Evolutionary conservation across 30 jellyfish, hydroid and myxozoan genomes (phyloP), one percentile per base, ranked within the genome.

Genomic region (Hydractinia symbiolongicarpus): DNA sequence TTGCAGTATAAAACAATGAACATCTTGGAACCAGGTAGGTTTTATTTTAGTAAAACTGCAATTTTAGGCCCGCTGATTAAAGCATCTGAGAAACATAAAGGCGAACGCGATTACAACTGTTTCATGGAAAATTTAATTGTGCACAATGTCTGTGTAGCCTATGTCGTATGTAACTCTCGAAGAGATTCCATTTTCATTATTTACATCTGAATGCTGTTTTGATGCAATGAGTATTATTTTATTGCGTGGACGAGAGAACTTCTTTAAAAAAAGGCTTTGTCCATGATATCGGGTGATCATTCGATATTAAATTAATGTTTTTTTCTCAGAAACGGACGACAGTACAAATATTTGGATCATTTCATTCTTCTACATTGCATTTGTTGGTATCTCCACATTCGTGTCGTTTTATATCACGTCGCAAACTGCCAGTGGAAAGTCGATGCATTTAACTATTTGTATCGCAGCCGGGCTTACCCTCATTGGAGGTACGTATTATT

Each of bases 341-440:
- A 64, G 74, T 51, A 64, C 19, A 64, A 64, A 64, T 51, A 51
- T 64, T 64, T 64, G 74, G 74, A 64, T 64, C 40, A 6, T 13
- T 6, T 64, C 74, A 8, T 64, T 64, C 74, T 64, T 13, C 74
- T 64, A n/a, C 17, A 64, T 64, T 51, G 9, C 40, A 51, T 64
- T 64, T 7, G 19, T 44, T 64, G 74, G 74, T 44, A 51, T 64
- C 52, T 7, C 74, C 74, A 13, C 9, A 13, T n/a, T 64, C 17
- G 74, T 64, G 19, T 64, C 74, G 9, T n/a, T 64, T 64, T 7
- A n/a, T 6, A 51, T 51, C 40, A 13, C 16, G 9, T 7, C 17
- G 52, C 74, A 64, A 64, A 51, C 74, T 0, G 4, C 4, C 40
- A n/a, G 9, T 64, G 74, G 74, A 7, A 64, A 64, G 40, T 44